Evolutionary conservation across 2,888 invertebrate genomes (phyloP).

Genomic region (Acronicta aceris): DNA sequence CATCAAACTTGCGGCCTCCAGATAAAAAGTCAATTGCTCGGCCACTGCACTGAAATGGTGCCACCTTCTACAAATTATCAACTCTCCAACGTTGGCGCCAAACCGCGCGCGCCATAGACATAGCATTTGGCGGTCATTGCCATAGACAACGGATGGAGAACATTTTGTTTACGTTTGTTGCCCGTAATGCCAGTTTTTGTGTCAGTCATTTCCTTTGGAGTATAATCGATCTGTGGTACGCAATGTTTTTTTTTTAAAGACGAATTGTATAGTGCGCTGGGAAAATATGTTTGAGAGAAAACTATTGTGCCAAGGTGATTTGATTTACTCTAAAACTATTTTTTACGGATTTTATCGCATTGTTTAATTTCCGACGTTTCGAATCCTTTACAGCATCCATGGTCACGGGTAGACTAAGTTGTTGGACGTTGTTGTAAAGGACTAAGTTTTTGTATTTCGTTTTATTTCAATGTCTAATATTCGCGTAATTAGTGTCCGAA

Average conservation of each 20-base stretch:
- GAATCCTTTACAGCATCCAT: no score
- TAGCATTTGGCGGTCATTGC: background rate
- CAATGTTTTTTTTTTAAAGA: background rate
- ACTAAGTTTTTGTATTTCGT: no score
- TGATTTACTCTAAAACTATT: no score
- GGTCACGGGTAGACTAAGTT: no score
- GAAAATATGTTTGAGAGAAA: constrained; percentile 16
- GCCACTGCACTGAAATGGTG: background rate
- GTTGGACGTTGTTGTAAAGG: no score
- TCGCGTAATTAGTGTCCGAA: no score
- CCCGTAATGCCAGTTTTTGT: constrained; percentile 38
- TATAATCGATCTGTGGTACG: constrained; percentile 24
- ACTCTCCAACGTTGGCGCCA: background rate
- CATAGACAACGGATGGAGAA: constrained; percentile 28
- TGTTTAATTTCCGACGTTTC: no score
- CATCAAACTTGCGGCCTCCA: no score
- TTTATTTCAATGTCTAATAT: no score
- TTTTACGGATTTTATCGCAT: no score
- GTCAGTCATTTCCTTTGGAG: constrained; percentile 26
- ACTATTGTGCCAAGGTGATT: background rate
- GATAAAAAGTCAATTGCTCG: no score
- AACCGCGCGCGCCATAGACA: constrained; percentile 3
- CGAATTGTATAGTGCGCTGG: background rate
- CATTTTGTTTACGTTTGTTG: constrained; percentile 33
- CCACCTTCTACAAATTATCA: background rate